Evolutionary conservation across 2,113 vertebrate genomes (phyloP), one percentile per base, ranked within the genome.

Genomic region (Varanus salvator): DNA sequence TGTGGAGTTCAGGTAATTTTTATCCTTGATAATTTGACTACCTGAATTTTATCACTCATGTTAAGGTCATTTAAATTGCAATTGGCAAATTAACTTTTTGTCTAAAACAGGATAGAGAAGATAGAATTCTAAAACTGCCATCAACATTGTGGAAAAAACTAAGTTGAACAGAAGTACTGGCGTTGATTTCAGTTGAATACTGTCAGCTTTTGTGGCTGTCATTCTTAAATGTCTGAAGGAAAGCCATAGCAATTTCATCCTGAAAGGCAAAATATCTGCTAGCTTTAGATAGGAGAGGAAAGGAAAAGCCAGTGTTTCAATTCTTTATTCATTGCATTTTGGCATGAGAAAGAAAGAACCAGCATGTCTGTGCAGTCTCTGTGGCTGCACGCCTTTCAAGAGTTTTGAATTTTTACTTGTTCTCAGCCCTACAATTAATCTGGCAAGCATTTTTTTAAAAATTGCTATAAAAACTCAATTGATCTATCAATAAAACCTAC

Each of bases 291-390:
- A 60, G 27, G 57, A 75, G 19, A 0, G 64, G 69, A 75, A 89
- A 83, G 71, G 38, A 78, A 86, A 78, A 78, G 54, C 34, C 85
- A 44, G 25, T 29, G 23, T 44, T 48, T 44, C 74, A 78, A 78
- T 87, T 75, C 50, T 86, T 86, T 87, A 64, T 83, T 74, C 69
- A 83, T 83, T 31, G 83, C 23, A 75, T 64, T 12, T 83, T 83
- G 54, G 69, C 87, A 83, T 48, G 54, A 75, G 29, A 72, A 76
- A n/a, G 84, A 86, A 11, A 12, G 34, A 83, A 17, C 52, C 34
- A 48, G 80, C 38, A n/a, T 25, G 19, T 48, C 87, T 81, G 23
- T 80, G 77, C 31, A 54, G 64, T 57, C 77, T 71, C 50, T 64
- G 44, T 82, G 78, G n/a, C 66, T 60, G 50, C 14, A 54, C 44